Percentiles rank a stretch among this genome's conserved stretches.
Conservation (phyloP, 2,113 vertebrate genomes). For the Colossoma macropomum region DNA sequence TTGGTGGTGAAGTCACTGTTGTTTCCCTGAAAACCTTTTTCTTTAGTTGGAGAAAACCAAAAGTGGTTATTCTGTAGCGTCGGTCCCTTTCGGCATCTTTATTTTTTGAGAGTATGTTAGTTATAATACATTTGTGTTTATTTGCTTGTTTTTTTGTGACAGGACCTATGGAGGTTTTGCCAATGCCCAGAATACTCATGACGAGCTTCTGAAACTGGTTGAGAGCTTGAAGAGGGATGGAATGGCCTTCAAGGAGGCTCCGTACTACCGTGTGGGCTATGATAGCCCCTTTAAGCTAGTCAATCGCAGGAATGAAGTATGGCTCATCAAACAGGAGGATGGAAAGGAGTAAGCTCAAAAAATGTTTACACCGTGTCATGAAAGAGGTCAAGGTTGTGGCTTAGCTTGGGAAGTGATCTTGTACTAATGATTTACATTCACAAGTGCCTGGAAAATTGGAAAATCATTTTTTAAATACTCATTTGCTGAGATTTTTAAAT, state of each 20-base stretch:
- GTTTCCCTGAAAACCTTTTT: too few relatives aligned
- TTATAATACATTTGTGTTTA: background rate
- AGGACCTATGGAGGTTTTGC: slow-evolving; percentile 79
- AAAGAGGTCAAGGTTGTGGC: background rate
- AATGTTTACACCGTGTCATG: background rate
- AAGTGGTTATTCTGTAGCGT: too few relatives aligned
- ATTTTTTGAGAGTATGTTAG: slow-evolving; percentile 1
- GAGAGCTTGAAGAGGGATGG: slow-evolving; percentile 79
- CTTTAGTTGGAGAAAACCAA: too few relatives aligned
- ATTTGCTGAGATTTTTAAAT: background rate
- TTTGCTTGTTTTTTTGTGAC: slow-evolving; percentile 32
- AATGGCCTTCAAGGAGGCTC: slow-evolving; percentile 72
- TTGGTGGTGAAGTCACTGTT: too few relatives aligned
- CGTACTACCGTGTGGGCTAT: slow-evolving; percentile 81
- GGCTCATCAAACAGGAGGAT: slow-evolving; percentile 71
- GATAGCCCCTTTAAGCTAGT: slow-evolving; percentile 81
- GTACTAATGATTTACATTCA: background rate
- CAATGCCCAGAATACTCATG: slow-evolving; percentile 76
- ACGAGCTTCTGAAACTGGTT: slow-evolving; percentile 79
- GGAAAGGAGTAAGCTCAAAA: slow-evolving; percentile 13
- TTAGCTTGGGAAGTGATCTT: background rate
- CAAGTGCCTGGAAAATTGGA: slow-evolving; percentile 18
- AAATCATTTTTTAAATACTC: background rate
- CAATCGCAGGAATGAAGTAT: slow-evolving; percentile 81
- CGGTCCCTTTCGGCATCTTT: too few relatives aligned